Conservation (phyloP, 1,140 invertebrate genomes). For the Chrysomallon squamiferum region DNA sequence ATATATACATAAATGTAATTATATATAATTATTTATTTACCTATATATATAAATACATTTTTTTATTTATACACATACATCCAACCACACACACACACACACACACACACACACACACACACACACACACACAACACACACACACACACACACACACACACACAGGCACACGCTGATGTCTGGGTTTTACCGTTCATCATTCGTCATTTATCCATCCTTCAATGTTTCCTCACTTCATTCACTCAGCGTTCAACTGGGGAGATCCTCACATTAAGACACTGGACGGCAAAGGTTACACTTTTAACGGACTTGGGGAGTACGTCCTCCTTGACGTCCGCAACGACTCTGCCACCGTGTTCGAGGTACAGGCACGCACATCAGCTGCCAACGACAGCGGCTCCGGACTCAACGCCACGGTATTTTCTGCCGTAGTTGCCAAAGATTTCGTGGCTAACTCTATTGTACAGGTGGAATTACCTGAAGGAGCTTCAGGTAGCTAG, state of each 20-base stretch:
- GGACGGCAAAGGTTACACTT: constrained; percentile 44
- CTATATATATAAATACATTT: no score
- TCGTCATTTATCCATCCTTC: no score
- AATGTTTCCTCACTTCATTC: not conserved
- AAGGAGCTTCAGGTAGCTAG: not conserved
- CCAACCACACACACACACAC: no score
- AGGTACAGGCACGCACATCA: constrained; percentile 17
- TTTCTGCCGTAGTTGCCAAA: constrained; percentile 22
- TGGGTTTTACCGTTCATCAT: no score
- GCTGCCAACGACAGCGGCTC: not conserved
- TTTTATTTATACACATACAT: no score
- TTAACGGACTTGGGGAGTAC: constrained; percentile 55
- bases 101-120: no score
- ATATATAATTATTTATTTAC: no score
- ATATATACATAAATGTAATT: no score
- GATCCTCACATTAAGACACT: constrained; percentile 54
- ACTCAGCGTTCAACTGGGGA: constrained; percentile 35
- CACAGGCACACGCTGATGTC: no score
- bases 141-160: no score
- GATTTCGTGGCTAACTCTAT: not conserved
- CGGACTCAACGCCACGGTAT: constrained; percentile 17
- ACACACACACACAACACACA: no score
- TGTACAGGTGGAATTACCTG: not conserved
- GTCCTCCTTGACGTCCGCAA: constrained; percentile 21
- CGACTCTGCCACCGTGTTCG: not conserved